Evolutionary conservation across 2,888 invertebrate genomes (phyloP).

Genomic region (Drosophila mimica): DNA sequence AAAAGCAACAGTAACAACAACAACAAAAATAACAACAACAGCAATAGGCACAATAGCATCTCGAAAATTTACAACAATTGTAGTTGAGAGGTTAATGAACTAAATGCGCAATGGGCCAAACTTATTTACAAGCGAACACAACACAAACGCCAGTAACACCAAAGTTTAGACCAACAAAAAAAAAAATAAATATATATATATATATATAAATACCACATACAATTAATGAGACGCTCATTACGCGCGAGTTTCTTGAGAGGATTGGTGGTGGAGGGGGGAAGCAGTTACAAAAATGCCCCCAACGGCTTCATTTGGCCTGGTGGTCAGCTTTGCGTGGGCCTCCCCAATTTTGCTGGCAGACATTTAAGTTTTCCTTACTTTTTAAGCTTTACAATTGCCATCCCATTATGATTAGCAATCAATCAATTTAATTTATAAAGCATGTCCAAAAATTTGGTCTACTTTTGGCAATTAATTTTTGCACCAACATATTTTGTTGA

Average conservation of each 20-base stretch:
- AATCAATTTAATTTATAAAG: conserved; percentile 42
- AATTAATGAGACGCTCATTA: conserved; percentile 76
- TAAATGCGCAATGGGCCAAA: conserved; percentile 80
- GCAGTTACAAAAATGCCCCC: conserved; percentile 6
- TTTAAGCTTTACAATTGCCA: conserved; percentile 37
- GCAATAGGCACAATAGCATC: conserved; percentile 30
- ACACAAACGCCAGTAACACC: conserved; percentile 23
- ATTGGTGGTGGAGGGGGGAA: conserved; percentile 20
- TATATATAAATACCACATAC: conserved; percentile 18
- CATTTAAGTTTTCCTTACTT: conserved; percentile 34
- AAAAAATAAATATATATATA: not conserved
- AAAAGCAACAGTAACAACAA: conserved; percentile 4
- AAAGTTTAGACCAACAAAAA: conserved; percentile 32
- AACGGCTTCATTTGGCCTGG: conserved; percentile 62
- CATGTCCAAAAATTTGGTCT: conserved; percentile 26
- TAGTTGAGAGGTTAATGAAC: conserved; percentile 80
- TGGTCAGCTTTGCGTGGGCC: conserved; percentile 45
- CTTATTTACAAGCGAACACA: conserved; percentile 54
- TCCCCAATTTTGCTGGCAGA: conserved; percentile 49
- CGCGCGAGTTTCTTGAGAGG: conserved; percentile 52
- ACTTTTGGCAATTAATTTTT: conserved; percentile 19
- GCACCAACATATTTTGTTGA: conserved; percentile 22
- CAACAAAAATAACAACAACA: conserved; percentile 17
- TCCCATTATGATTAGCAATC: conserved; percentile 40
- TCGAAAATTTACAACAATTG: conserved; percentile 73